Base-by-base conservation (phyloP, 2,888 invertebrate genomes). In the Euclidia mi region DNA sequence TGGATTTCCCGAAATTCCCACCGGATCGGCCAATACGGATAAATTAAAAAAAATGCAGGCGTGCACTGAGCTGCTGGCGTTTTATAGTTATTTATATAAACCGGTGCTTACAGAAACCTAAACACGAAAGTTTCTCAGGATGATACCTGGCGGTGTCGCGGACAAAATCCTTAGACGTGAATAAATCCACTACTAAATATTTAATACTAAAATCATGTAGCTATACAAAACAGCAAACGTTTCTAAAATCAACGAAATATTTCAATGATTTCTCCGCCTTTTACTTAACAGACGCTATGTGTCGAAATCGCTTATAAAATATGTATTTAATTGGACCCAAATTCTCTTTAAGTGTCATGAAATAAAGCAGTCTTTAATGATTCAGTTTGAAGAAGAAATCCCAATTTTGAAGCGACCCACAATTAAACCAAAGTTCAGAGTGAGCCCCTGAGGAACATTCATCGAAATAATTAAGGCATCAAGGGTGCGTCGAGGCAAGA, bases 401-500 rank as follows among this genome's bases (percentile, higher is more conserved):
- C 40, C 17, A 14, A 38, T 58, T 53, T 43, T 34, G 25, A 38
- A 47, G 41, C 34, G n/a, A 34, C 9, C 32, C 17, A 55, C 20
- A 41, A 43, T 55, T 44, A 49, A 50, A 49, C 34, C 11, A 42
- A 44, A 42, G 55, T 38, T 42, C 52, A 4, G 42, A 18, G 46
- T 43, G 46, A 47, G 20, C 20, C 38, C 47, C 49, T 17, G 41
- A 49, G 25, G 56, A 61, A 60, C 62, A 68, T 74, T 64, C 70
- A 67, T 61, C 38, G 44, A 56, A 47, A 68, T 72, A 73, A 75
- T 73, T 65, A 77, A 71, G 60, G 65, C 56, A 49, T 52, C 46
- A 29, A 18, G 55, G 46, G 56, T 68, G 69, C 72, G 60, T 63
- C 60, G 53, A 65, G 66, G 65, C 71, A 65, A 58, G 68, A 67